Evolutionary conservation across 1,140 invertebrate species (phyloP).

Genomic region (Portunus trituberculatus): DNA sequence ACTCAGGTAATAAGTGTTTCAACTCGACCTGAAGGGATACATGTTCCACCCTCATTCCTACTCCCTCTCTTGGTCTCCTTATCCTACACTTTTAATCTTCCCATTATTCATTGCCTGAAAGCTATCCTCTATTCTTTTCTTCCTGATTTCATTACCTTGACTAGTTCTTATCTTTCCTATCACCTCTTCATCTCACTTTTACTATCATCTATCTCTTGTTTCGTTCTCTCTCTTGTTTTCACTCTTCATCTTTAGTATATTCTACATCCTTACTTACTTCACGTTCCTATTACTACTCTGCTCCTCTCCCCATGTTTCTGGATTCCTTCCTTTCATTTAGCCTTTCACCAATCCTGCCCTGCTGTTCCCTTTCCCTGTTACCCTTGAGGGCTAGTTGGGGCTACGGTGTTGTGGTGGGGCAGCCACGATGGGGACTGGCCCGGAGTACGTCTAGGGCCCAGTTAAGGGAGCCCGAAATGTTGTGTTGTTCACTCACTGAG

Average conservation of each 20-base stretch:
- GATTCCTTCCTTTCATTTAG: neutral
- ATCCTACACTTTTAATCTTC: neutral
- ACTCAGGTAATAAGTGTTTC: neutral
- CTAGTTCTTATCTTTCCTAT: neutral
- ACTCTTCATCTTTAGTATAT: too few relatives aligned
- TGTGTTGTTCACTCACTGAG: neutral
- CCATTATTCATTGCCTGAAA: neutral
- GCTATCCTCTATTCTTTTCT: neutral
- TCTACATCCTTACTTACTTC: too few relatives aligned
- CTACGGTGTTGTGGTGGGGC: conserved; percentile 71
- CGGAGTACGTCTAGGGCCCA: conserved; percentile 75
- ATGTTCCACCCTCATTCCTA: neutral
- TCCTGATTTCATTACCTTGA: neutral
- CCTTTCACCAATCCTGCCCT: neutral
- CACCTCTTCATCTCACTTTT: neutral
- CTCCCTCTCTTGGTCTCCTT: neutral
- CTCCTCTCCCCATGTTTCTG: neutral
- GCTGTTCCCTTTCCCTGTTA: neutral
- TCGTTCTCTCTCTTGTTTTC: neutral
- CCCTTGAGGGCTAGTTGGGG: conserved; percentile 65
- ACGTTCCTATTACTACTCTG: too few relatives aligned
- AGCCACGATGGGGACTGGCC: conserved; percentile 76
- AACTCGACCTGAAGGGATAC: neutral
- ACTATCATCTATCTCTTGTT: neutral
- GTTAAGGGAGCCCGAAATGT: conserved; percentile 70